phyloP scores from a whole-genome alignment of 2,113 vertebrate genomes.

The Dendrocopos noguchii region DNA sequence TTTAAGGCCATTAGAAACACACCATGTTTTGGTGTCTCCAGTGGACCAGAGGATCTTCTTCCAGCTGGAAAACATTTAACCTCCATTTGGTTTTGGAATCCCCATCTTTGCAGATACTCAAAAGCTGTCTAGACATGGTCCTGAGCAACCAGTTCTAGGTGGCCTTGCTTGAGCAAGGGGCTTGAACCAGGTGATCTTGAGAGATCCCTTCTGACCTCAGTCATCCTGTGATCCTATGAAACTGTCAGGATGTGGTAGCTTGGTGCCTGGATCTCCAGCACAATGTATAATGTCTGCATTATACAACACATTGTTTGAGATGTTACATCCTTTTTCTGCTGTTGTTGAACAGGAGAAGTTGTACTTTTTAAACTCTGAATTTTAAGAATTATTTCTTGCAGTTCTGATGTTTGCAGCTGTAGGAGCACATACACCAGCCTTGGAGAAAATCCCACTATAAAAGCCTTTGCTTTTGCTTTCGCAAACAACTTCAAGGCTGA shows the following conservation, averaged over 20 bases:
- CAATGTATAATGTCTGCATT: not conserved
- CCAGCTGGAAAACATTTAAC: not conserved
- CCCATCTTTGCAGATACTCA: not conserved
- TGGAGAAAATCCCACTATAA: not conserved
- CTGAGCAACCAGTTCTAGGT: too few species aligned
- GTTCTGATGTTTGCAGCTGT: not conserved
- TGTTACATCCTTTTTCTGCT: not conserved
- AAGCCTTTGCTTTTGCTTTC: not conserved
- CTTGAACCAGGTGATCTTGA: not conserved
- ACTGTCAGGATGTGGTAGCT: not conserved
- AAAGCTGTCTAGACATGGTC: not conserved
- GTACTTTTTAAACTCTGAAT: not conserved
- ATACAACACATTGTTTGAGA: not conserved
- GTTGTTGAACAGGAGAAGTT: not conserved
- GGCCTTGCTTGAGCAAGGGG: not conserved
- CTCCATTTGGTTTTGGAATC: not conserved
- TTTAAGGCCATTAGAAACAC: not conserved
- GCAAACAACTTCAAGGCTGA: not conserved
- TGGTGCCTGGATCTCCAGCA: not conserved
- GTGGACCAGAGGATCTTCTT: not conserved
- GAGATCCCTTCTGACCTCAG: not conserved
- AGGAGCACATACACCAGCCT: not conserved
- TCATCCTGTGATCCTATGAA: not conserved
- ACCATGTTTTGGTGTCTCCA: not conserved
- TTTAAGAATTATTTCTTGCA: not conserved